phyloP scores from a whole-genome alignment of 2,888 invertebrate genomes.

The Loripinus fragilis region DNA sequence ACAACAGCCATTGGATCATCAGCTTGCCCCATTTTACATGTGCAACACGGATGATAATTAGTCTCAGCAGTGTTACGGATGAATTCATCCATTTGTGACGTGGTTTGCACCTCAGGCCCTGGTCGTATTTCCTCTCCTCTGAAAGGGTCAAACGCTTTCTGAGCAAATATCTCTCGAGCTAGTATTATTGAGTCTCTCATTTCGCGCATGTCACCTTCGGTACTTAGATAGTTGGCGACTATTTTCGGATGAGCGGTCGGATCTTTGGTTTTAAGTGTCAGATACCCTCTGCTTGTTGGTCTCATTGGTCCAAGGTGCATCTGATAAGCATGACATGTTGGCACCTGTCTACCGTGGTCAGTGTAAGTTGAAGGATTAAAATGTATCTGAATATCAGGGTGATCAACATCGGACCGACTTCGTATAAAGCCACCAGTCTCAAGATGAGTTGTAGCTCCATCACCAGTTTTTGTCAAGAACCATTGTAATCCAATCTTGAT shows the following conservation, averaged over 20 bases:
- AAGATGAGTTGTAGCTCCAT: constrained; percentile 84
- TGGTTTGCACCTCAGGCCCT: constrained; percentile 74
- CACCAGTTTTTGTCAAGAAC: constrained; percentile 82
- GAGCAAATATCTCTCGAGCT: constrained; percentile 81
- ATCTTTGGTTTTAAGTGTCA: constrained; percentile 90
- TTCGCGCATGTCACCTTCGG: constrained; percentile 86
- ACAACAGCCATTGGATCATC: constrained; percentile 87
- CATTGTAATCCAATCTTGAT: constrained; percentile 84
- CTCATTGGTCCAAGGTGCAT: constrained; percentile 87
- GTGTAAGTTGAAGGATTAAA: constrained; percentile 85
- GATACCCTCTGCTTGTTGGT: constrained; percentile 92
- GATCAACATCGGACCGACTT: constrained; percentile 77
- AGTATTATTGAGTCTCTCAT: constrained; percentile 76
- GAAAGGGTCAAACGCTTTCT: constrained; percentile 81
- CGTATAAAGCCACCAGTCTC: constrained; percentile 85
- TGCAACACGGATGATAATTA: constrained; percentile 92
- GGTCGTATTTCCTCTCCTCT: constrained; percentile 79
- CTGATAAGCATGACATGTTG: constrained; percentile 84
- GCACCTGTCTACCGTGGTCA: constrained; percentile 84
- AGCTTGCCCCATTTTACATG: constrained; percentile 88
- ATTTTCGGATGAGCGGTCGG: constrained; percentile 92
- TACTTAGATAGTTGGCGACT: constrained; percentile 94
- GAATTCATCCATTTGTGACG: constrained; percentile 82
- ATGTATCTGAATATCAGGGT: constrained; percentile 85
- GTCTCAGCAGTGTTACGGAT: constrained; percentile 83